Base-by-base conservation (phyloP, 2,888 invertebrate species). In the Mechanitis mazaeus region DNA sequence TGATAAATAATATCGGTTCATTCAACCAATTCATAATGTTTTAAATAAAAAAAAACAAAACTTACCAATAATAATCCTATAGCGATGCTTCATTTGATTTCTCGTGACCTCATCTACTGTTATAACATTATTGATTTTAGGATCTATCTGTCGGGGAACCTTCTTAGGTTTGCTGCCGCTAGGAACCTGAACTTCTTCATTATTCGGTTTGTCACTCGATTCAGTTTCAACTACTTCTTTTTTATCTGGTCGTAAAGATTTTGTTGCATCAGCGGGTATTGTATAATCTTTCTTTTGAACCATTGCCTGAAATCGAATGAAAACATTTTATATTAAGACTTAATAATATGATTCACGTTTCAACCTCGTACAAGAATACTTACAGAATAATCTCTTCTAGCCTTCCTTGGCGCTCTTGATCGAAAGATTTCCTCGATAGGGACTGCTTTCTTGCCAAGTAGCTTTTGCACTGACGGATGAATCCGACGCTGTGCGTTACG, bases 401-500 rank as follows among this genome's bases (percentile, higher is more conserved):
- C 80, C 33, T 91, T 88, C 58, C 92, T 82, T 0, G 88, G 86
- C 0, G 86, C 87, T 2, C 90, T 74, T 0, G 72, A 74, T 12
- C 83, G 78, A 71, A 91, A 82, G 20, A 92, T 86, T 71, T 92
- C 91, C 0, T 86, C 80, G 0, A 90, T 74, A 63, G 90, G 86
- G 1, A 85, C 85, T 0, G 92, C 87, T 70, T 92, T 92, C 64
- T 83, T 82, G 3, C 94, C 94, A 0, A 95, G 86, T 11, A 95
- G 85, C 72, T 94, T 94, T 63, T 94, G 93, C 0, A 95, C 84
- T 0, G 96, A 94, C 0, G 96, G 96, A 84, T 96, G 96, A 55
- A 96, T 91, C 3, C 88, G 78, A 3, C 86, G 82, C 72, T 93
- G 92, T 0, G 87, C 82, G 0, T 85, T 84, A 0, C 83, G 77